Evolutionary conservation across 2,797 vertebrate genomes (phyloP), one percentile per base, ranked within the genome.

Genomic region (Notoglanidium macrostoma): DNA sequence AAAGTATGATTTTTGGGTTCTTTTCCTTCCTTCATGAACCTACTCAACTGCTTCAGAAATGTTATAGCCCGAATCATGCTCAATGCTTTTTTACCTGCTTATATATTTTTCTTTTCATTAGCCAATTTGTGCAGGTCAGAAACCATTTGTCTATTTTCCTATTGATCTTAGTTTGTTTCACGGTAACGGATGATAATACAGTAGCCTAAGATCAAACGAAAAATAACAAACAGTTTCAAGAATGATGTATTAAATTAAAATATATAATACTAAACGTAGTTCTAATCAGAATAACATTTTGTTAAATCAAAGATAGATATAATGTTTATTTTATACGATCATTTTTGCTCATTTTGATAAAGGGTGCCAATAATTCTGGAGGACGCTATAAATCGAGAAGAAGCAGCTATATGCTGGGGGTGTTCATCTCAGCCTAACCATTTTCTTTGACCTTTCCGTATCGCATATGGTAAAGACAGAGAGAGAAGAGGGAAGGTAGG

Each of bases 391-490:
- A 49, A 74, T n/a, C 26, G 2, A 76, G 46, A 51, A 76, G 26
- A 29, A 51, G 73, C 46, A 51, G 73, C 4, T 51, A 54, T 11
- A 15, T 76, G 73, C 73, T 12, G 26, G 26, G 26, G 46, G 11
- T 51, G 21, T 73, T 11, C 26, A 73, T 6, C 70, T 40, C 21
- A 46, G 10, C 70, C 70, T 26, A 23, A 73, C 70, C 70, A 73
- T 46, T 73, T 73, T 73, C 40, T 46, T 73, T 73, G 70, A 73
- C 40, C 70, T 73, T 73, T 73, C 14, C 46, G 70, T 21, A 73
- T 73, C 23, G 21, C 40, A 44, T 21, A 46, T 26, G 23, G 23
- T 11, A 73, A 12, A 44, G 70, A 46, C 8, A 73, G 40, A 46
- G 21, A 23, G 3, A 11, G 68, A 40, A 29, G 4, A 5, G 32